phyloP scores from a whole-genome alignment of 2,797 vertebrate genomes.

The Anolis apletophallus region DNA sequence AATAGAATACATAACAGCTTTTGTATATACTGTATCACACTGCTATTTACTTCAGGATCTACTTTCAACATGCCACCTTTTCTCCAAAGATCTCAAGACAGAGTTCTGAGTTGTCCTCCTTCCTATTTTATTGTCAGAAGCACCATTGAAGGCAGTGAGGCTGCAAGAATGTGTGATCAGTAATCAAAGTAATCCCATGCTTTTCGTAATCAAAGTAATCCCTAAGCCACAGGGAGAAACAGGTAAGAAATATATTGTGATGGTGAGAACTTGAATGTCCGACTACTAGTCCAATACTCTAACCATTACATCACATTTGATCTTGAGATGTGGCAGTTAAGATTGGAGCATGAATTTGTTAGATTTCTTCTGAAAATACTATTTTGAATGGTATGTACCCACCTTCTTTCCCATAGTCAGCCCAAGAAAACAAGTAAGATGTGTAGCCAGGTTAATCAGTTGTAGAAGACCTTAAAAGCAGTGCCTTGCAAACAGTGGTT shows the following conservation, averaged over 20 bases:
- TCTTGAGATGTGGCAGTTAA: not conserved
- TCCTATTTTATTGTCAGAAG: not conserved
- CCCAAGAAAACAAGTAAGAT: not conserved
- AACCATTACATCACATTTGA: not conserved
- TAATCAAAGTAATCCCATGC: not conserved
- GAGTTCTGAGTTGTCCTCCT: not conserved
- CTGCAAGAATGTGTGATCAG: not conserved
- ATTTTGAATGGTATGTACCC: not conserved
- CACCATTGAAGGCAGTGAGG: not conserved
- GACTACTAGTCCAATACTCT: not conserved
- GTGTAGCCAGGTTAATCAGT: not conserved
- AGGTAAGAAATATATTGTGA: too few species aligned
- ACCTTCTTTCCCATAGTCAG: not conserved
- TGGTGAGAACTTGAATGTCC: not conserved
- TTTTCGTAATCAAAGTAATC: not conserved
- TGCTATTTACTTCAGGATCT: not conserved
- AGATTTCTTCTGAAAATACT: not conserved
- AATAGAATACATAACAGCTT: not conserved
- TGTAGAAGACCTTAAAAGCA: not conserved
- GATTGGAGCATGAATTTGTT: not conserved
- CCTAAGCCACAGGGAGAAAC: not conserved
- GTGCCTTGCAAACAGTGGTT: too few species aligned
- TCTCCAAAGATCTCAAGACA: not conserved
- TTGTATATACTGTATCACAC: fast-evolving
- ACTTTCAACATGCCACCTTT: not conserved